Evolutionary conservation across 64 coral and sea anemone species (phyloP).

Genomic region (Stylophora pistillata): DNA sequence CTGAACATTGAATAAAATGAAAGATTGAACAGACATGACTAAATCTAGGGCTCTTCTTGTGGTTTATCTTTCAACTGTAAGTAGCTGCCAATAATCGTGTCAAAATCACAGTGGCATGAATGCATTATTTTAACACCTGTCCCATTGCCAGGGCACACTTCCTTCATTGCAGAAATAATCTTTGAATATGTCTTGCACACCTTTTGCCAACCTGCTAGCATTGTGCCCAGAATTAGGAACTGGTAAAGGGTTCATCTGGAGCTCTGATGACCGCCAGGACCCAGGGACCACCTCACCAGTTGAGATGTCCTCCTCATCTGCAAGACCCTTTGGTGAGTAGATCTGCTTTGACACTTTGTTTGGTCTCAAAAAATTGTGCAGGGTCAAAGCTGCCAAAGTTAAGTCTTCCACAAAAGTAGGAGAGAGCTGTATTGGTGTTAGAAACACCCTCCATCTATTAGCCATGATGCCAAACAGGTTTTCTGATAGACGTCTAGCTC

Average conservation of each 20-base stretch:
- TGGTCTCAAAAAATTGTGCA: constrained; percentile 4
- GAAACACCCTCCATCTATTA: constrained; percentile 30
- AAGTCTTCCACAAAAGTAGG: neutral
- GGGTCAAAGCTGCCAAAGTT: constrained; percentile 4
- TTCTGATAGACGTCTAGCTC: constrained; percentile 6
- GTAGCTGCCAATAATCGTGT: constrained; percentile 24
- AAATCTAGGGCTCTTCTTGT: constrained; percentile 47
- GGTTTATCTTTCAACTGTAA: constrained; percentile 42
- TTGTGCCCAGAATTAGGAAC: constrained; percentile 10
- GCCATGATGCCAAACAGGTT: constrained; percentile 37
- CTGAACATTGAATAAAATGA: constrained; percentile 37
- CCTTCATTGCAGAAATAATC: constrained; percentile 38
- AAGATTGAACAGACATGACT: too few species aligned
- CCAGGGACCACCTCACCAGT: constrained; percentile 15
- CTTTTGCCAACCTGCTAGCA: constrained; percentile 9
- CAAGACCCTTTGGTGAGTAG: constrained; percentile 1
- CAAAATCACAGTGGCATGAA: too few species aligned
- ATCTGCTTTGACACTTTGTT: neutral
- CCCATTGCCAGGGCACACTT: constrained; percentile 42
- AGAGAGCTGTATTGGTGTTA: neutral
- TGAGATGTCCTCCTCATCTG: constrained; percentile 2
- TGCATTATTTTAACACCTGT: constrained; percentile 40
- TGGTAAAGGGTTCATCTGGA: constrained; percentile 15
- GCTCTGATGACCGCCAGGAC: constrained; percentile 6
- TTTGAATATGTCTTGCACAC: neutral